Conservation (phyloP, 2,888 invertebrate genomes). For the Patella ulyssiponensis region DNA sequence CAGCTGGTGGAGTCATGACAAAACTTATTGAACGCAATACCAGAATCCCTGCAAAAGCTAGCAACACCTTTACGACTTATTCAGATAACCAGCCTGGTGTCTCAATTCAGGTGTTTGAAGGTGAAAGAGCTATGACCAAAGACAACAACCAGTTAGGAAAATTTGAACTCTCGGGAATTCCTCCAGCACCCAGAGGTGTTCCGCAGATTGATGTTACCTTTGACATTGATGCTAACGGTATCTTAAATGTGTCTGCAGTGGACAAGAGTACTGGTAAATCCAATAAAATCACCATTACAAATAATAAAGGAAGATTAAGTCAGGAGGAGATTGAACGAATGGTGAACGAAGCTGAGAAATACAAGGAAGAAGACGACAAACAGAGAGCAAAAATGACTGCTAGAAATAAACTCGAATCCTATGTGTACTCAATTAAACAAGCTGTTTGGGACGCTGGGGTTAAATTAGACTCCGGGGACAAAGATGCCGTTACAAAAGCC, state of each 20-base stretch:
- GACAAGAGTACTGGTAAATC: constrained; percentile 86
- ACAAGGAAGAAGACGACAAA: constrained; percentile 62
- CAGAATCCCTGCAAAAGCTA: constrained; percentile 66
- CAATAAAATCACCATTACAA: constrained; percentile 87
- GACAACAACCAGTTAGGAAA: constrained; percentile 81
- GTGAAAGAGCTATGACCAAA: constrained; percentile 94
- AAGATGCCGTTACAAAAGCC: constrained; percentile 76
- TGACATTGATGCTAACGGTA: constrained; percentile 91
- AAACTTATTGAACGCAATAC: constrained; percentile 60
- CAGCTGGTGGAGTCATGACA: constrained; percentile 69
- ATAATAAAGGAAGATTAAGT: constrained; percentile 86
- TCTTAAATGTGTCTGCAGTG: constrained; percentile 74
- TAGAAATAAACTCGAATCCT: constrained; percentile 56
- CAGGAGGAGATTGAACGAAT: constrained; percentile 89
- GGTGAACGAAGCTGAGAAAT: constrained; percentile 63
- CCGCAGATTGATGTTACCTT: constrained; percentile 79
- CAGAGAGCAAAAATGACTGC: constrained; percentile 59
- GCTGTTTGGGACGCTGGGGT: constrained; percentile 75
- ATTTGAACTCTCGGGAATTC: constrained; percentile 65
- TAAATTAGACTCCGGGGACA: constrained; percentile 79
- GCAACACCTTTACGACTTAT: constrained; percentile 84
- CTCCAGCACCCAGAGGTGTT: constrained; percentile 65
- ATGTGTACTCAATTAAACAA: constrained; percentile 71
- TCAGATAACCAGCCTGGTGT: constrained; percentile 83
- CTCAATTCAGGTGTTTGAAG: constrained; percentile 82